Conservation (phyloP, 2,888 invertebrate genomes). For the Alloscopus bannaensis region DNA sequence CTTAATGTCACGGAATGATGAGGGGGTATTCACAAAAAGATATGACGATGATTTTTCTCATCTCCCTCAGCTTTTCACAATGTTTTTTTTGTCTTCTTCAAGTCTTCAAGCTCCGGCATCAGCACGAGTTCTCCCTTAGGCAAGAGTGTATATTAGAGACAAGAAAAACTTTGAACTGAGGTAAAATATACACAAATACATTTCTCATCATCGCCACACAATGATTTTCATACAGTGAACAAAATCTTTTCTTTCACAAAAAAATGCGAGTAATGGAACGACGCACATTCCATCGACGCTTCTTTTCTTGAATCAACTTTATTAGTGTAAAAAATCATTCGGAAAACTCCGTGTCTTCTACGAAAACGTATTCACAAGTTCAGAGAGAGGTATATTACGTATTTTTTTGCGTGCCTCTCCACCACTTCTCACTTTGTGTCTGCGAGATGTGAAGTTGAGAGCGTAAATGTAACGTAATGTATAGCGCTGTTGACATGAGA, state of each 20-base stretch:
- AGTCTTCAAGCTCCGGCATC: too few species aligned
- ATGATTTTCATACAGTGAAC: neutral
- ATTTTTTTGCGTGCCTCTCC: neutral
- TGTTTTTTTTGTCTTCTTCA: too few species aligned
- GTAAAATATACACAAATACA: neutral
- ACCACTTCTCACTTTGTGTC: neutral
- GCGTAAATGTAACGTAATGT: constrained; percentile 22
- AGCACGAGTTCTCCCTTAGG: constrained; percentile 69
- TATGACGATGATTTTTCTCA: constrained; percentile 8
- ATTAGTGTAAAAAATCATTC: constrained; percentile 4
- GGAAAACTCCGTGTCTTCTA: neutral
- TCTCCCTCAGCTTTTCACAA: neutral
- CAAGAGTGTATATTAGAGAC: constrained; percentile 20
- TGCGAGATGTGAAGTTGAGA: neutral
- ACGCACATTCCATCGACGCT: constrained; percentile 2
- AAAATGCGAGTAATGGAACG: neutral
- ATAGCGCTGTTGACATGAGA: constrained; percentile 56
- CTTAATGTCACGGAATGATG: constrained; percentile 43
- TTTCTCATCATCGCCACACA: neutral
- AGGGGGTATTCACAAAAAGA: constrained; percentile 21
- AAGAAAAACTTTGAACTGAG: constrained; percentile 28
- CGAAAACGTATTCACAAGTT: neutral
- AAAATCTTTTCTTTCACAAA: neutral
- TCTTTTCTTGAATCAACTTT: neutral
- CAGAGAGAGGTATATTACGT: neutral